Base-by-base conservation (phyloP, 2,888 invertebrate species). In the Harmothoe impar region DNA sequence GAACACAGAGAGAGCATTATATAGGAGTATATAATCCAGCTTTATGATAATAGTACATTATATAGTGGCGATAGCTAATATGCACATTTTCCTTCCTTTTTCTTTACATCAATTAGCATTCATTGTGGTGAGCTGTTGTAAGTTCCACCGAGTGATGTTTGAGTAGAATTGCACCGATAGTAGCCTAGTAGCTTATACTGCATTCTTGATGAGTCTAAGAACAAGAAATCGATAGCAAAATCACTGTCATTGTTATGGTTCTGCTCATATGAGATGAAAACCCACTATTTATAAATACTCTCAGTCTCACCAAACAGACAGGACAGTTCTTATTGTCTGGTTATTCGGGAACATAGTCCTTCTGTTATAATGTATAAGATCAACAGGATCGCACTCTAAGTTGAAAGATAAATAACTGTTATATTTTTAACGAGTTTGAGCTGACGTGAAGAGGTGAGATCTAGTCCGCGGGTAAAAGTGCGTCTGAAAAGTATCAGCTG, bases 41-140 rank as follows among this genome's bases (percentile, higher is more conserved):
- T 43, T 43, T 43, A 43, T 43, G 3, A 43, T 15, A 7, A 62
- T 20, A 62, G 20, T 62, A 52, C 54, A 52, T 15, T 52, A 52
- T 15, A n/a, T n/a, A 62, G 23, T 62, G 62, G 23, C 23, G 7
- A n/a, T 62, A 62, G 62, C 62, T 43, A 43, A 43, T 43, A n/a
- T 62, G 7, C 62, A 62, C 62, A 62, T 62, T 62, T 20, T 62
- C n/a, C 62, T 62, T 43, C 62, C 20, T 62, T 12, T n/a, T 62
- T 62, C 62, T n/a, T n/a, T 62, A 7, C n/a, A n/a, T 62, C 62
- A n/a, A 62, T 62, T 62, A 7, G 62, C 62, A 1, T 62, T 62
- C 10, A n/a, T 62, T n/a, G 62, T 62, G 62, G 62, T 62, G 15
- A 62, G 62, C 62, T 62, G 62, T 62, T 62, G 62, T 62, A 62